phyloP scores from a whole-genome alignment of 1,140 invertebrate genomes.

The Littorina saxatilis region DNA sequence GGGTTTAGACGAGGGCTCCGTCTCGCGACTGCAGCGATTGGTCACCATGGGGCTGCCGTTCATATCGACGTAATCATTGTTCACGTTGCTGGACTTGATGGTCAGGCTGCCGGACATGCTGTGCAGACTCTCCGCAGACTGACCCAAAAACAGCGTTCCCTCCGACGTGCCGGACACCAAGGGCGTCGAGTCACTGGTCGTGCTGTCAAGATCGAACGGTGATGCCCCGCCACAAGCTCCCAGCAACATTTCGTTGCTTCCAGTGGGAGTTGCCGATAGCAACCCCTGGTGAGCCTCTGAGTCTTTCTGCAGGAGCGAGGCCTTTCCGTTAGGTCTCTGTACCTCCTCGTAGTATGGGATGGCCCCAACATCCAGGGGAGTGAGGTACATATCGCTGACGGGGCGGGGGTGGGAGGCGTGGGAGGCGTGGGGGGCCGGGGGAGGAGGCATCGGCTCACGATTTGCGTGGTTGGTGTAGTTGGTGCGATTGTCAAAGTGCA shows the following conservation, averaged over 20 bases:
- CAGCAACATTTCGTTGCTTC: not conserved
- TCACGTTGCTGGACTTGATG: not conserved
- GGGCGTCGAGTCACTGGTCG: not conserved
- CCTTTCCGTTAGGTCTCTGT: slow-evolving; percentile 22
- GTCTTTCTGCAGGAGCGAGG: not conserved
- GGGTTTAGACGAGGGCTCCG: not conserved
- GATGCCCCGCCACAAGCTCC: slow-evolving; percentile 33
- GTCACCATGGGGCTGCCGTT: slow-evolving; percentile 14
- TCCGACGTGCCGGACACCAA: not conserved
- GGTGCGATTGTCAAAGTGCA: slow-evolving; percentile 29
- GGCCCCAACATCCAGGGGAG: slow-evolving; percentile 42
- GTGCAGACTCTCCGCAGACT: slow-evolving; percentile 21
- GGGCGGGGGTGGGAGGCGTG: slow-evolving; percentile 23
- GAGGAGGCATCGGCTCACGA: not conserved
- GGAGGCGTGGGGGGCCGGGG: slow-evolving; percentile 8
- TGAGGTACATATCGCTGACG: slow-evolving; percentile 49
- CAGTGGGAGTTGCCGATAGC: not conserved
- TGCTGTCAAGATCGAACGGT: not conserved
- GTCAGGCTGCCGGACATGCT: slow-evolving; percentile 6
- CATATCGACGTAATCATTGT: slow-evolving; percentile 40
- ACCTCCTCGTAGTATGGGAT: slow-evolving; percentile 40
- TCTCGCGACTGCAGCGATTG: not conserved
- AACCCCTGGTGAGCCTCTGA: not conserved
- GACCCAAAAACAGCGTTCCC: not conserved
- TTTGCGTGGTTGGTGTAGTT: slow-evolving; percentile 18